Conservation (phyloP, 2,113 vertebrate genomes). For the Callorhinus ursinus region DNA sequence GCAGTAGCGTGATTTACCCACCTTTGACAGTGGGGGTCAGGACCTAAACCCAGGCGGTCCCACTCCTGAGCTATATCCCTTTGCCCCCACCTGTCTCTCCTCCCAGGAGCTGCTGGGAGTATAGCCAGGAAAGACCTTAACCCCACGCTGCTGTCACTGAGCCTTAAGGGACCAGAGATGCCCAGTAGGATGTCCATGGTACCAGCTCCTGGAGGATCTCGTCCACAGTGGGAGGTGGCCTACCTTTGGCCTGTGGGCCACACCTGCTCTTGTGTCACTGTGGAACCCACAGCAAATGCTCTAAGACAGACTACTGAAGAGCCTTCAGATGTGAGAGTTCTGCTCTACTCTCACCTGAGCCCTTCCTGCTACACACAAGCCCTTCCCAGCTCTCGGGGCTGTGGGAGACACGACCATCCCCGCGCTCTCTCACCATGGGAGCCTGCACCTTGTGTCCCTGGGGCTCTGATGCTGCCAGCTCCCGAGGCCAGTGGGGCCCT, state of each 20-base stretch:
- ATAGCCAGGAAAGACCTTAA: neutral
- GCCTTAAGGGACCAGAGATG: neutral
- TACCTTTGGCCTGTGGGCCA: neutral
- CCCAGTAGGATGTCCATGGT: too few species aligned
- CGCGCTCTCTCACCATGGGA: neutral
- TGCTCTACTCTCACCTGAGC: neutral
- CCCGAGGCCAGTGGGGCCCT: neutral
- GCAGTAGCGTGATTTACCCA: neutral
- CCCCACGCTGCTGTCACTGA: neutral
- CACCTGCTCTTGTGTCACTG: neutral
- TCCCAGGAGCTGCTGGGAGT: neutral
- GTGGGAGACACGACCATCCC: neutral
- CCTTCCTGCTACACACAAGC: neutral
- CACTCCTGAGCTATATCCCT: neutral
- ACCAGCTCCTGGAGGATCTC: neutral
- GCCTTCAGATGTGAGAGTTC: neutral
- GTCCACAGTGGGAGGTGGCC: accelerated
- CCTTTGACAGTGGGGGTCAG: neutral
- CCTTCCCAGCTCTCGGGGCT: neutral
- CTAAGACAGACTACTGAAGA: neutral
- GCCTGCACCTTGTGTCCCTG: neutral
- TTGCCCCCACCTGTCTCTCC: neutral
- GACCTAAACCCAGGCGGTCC: neutral
- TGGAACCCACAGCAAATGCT: neutral
- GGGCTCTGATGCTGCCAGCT: neutral